Percentiles rank a stretch among this genome's conserved stretches.
Evolutionary conservation across 2,888 invertebrate genomes (phyloP).

Genomic region (Brachylomia viminalis): DNA sequence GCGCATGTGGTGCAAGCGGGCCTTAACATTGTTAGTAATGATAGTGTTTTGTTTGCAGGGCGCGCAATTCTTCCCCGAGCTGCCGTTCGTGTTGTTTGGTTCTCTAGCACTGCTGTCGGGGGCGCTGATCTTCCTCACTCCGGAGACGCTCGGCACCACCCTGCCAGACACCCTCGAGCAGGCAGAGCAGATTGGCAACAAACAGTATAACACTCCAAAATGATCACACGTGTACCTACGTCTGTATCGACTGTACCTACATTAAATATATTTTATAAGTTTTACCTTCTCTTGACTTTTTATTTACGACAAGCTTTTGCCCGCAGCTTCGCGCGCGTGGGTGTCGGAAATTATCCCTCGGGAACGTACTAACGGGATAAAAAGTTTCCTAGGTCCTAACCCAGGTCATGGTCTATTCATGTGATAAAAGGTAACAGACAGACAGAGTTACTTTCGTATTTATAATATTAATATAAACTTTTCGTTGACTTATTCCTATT

Average conservation of each 20-base stretch:
- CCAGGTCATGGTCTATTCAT: not conserved
- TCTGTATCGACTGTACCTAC: not conserved
- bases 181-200: conserved; percentile 35
- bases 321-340: not conserved
- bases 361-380: not conserved
- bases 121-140: conserved; percentile 34
- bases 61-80: conserved; percentile 33
- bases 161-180: conserved; percentile 32
- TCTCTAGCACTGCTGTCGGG: conserved; percentile 28
- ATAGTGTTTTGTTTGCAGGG: conserved; percentile 8
- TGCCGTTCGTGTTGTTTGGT: conserved; percentile 38
- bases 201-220: not conserved
- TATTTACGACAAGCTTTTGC: not conserved
- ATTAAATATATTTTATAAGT: conserved; percentile 1
- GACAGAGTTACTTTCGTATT: not conserved
- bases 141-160: conserved; percentile 38
- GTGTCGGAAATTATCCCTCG: no score
- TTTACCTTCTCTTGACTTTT: not conserved
- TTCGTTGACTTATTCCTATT: not conserved
- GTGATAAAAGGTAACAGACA: not conserved
- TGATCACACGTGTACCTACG: conserved; percentile 5
- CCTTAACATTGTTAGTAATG: not conserved
- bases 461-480: no score
- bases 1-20: not conserved
- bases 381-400: not conserved